Evolutionary conservation across 2,113 vertebrate genomes (phyloP), one percentile per base, ranked within the genome.

Genomic region (Chaetodon auriga): DNA sequence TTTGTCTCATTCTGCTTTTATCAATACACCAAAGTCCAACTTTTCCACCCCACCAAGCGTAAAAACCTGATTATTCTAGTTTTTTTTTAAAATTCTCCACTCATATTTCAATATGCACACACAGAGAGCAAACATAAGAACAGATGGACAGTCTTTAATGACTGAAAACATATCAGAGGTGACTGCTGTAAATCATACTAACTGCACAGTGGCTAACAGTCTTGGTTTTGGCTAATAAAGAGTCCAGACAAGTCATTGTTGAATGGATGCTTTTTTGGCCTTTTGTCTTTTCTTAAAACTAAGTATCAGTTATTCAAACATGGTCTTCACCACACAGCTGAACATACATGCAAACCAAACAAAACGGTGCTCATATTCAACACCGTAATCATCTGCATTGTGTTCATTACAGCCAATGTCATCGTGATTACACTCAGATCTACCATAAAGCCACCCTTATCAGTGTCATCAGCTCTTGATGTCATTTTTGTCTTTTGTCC

Each of bases 251-350:
- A 21, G 19, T 48, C 30, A 48, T 10, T 49, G 70, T 65, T 49
- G 69, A 77, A 68, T 55, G 55, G 55, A 68, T 75, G 51, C 80
- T 45, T 80, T 66, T 71, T 30, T 68, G 75, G 57, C 66, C 23
- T 71, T 41, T 16, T 54, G 13, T 78, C 93, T 94, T 80, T 95
- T 95, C 86, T 93, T 95, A 65, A 96, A 92, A n/a, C 94, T 38
- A 91, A 10, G n/a, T 43, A 63, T 2, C 21, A 38, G 18, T 21
- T 95, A 61, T 92, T 92, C 60, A 96, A 93, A 81, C 94, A 95
- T 95, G 76, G 89, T 77, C 23, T 86, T 77, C 80, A 0, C 95
- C 93, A 3, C 94, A 89, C 51, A 96, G 95, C 95, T 95, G 96
- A 11, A 90, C 91, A 94, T 95, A 61, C 8, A 77, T 36, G 30